These are phyloP conservation scores for Drosophila limbata DNA, from an alignment of 2,888 invertebrate genomes.

Conservation along the genomic window DNA sequence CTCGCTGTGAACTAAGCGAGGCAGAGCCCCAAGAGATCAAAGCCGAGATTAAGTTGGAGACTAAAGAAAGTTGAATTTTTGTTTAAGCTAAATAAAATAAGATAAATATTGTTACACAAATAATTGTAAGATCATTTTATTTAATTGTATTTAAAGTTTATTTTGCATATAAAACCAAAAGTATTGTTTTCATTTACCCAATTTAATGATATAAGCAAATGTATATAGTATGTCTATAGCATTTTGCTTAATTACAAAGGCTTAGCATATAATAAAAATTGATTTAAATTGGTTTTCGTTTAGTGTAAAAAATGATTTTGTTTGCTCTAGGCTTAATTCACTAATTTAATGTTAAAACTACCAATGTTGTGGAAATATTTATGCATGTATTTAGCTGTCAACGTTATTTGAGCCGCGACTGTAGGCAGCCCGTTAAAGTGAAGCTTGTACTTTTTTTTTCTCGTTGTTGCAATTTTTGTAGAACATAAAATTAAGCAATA, in stretches of 20 bases:
- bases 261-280: constrained; percentile 66
- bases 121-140: not conserved
- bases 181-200: constrained; percentile 59
- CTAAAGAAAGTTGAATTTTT: not conserved
- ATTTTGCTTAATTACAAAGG: constrained; percentile 59
- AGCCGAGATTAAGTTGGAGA: constrained; percentile 30
- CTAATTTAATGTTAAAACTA: constrained; percentile 51
- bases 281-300: constrained; percentile 58
- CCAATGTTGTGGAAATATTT: constrained; percentile 38
- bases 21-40: constrained; percentile 9
- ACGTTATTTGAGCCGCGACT: constrained; percentile 37
- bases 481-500: constrained; percentile 55
- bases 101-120: not conserved
- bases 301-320: constrained; percentile 38
- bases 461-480: constrained; percentile 20
- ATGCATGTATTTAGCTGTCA: constrained; percentile 35
- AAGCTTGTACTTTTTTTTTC: constrained; percentile 51
- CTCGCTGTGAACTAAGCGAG: constrained; percentile 32
- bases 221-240: constrained; percentile 44
- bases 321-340: constrained; percentile 49
- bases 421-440: constrained; percentile 28
- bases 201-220: constrained; percentile 40
- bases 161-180: constrained; percentile 71
- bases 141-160: constrained; percentile 64
- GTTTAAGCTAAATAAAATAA: not conserved